These are phyloP conservation scores for Nomada ruficornis DNA, from an alignment of 2,888 invertebrate genomes.

Conservation along the genomic window DNA sequence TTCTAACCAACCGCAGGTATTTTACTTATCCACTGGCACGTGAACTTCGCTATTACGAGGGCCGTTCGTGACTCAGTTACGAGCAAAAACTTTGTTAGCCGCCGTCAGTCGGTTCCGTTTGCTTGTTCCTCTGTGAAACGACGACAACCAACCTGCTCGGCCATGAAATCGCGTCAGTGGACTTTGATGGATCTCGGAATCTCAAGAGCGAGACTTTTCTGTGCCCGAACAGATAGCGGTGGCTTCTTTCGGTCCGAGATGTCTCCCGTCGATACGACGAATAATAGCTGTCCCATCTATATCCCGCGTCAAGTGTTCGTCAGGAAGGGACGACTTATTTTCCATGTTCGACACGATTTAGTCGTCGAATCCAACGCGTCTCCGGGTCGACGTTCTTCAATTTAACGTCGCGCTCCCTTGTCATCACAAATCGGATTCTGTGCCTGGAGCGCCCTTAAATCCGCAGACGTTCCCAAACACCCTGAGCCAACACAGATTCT, in stretches of 20 bases:
- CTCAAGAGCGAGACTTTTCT: constrained; percentile 35
- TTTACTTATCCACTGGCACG: constrained; percentile 1
- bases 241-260: constrained; percentile 23
- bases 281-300: constrained; percentile 50
- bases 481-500: constrained; percentile 9
- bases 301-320: constrained; percentile 31
- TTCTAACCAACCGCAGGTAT: not conserved
- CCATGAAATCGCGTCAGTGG: not conserved
- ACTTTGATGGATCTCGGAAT: constrained; percentile 17
- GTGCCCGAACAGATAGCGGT: constrained; percentile 10
- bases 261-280: constrained; percentile 45
- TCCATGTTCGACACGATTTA: constrained; percentile 39
- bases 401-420: constrained; percentile 38
- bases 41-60: not conserved
- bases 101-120: not conserved
- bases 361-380: constrained; percentile 15
- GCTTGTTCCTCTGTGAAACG: not conserved
- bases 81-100: constrained; percentile 8
- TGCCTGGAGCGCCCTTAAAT: constrained; percentile 3
- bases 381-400: constrained; percentile 30
- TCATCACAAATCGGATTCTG: constrained; percentile 46
- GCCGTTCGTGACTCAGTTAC: not conserved
- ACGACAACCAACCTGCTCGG: not conserved
- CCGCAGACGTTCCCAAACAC: constrained; percentile 8
- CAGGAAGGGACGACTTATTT: constrained; percentile 50